These are phyloP conservation scores for Leptoteleia sp. DNA, from an alignment of 1,140 invertebrate species.

Conservation along the genomic window DNA sequence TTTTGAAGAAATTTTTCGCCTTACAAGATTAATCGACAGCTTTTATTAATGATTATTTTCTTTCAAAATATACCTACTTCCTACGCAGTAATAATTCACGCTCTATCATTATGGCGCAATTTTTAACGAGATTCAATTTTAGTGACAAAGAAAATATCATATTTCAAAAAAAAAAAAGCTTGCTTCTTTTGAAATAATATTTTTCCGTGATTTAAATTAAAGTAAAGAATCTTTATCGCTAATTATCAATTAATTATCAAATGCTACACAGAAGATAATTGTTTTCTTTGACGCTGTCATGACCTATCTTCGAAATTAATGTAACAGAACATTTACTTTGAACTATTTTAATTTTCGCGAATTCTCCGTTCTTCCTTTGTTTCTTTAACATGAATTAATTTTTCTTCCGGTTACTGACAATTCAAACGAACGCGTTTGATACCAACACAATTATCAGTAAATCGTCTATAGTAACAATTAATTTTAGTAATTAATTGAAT, in stretches of 20 bases:
- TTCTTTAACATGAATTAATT: slow-evolving; percentile 4
- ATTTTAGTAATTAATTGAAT: too few relatives aligned
- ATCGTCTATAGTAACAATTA: too few relatives aligned
- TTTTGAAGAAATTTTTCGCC: too few relatives aligned
- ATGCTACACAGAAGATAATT: slow-evolving; percentile 21
- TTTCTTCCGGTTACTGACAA: slow-evolving; percentile 4
- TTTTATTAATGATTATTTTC: slow-evolving; percentile 23
- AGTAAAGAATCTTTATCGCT: slow-evolving; percentile 8
- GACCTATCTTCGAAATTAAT: slow-evolving; percentile 7
- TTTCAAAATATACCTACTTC: neutral
- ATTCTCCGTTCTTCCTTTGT: slow-evolving; percentile 1
- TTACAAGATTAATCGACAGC: slow-evolving; percentile 20
- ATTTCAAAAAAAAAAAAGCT: slow-evolving; percentile 12
- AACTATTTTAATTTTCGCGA: slow-evolving; percentile 22
- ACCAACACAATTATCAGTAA: too few relatives aligned
- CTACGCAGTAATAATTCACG: slow-evolving; percentile 1
- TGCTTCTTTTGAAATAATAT: slow-evolving; percentile 5
- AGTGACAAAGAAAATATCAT: slow-evolving; percentile 4
- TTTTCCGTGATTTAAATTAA: slow-evolving; percentile 9
- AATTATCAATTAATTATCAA: slow-evolving; percentile 41
- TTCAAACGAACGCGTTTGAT: neutral
- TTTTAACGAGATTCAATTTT: slow-evolving; percentile 23
- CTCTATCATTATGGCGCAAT: slow-evolving; percentile 5
- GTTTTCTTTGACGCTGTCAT: slow-evolving; percentile 3
- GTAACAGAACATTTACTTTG: slow-evolving; percentile 9